These are phyloP conservation scores for Cantharis nigra DNA, from an alignment of 2,888 invertebrate species.

Conservation along the genomic window DNA sequence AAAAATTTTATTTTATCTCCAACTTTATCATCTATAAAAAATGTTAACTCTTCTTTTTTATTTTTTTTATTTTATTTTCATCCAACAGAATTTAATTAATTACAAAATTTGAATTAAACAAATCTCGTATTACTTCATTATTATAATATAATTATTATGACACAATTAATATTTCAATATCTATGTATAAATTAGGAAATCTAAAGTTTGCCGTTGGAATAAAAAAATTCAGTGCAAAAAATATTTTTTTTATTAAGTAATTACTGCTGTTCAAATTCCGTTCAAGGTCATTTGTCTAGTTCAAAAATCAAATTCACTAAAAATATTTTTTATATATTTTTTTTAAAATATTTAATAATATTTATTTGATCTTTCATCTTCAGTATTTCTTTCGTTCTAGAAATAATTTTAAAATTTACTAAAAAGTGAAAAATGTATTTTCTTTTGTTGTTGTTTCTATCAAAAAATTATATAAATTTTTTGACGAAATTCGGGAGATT, in stretches of 20 bases:
- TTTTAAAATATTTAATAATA: no score
- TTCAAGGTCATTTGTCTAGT: background rate
- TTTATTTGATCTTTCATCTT: no score
- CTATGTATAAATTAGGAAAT: background rate
- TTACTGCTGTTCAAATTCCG: background rate
- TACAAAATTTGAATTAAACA: background rate
- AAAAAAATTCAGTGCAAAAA: background rate
- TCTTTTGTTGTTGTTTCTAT: no score
- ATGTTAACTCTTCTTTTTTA: background rate
- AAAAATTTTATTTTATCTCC: background rate
- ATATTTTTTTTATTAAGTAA: background rate
- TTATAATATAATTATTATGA: background rate
- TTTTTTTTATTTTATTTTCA: background rate
- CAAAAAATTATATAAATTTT: no score
- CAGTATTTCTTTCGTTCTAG: no score
- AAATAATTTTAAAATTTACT: no score
- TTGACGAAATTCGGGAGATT: no score
- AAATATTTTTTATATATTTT: no score
- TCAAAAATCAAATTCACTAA: background rate
- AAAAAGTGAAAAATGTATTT: no score
- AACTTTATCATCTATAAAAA: background rate
- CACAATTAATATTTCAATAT: background rate
- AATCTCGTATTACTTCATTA: background rate
- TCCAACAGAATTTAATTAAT: background rate
- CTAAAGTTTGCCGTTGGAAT: no score